Evolutionary conservation across 2,113 vertebrate genomes (phyloP).

Genomic region (Otocyon megalotis): DNA sequence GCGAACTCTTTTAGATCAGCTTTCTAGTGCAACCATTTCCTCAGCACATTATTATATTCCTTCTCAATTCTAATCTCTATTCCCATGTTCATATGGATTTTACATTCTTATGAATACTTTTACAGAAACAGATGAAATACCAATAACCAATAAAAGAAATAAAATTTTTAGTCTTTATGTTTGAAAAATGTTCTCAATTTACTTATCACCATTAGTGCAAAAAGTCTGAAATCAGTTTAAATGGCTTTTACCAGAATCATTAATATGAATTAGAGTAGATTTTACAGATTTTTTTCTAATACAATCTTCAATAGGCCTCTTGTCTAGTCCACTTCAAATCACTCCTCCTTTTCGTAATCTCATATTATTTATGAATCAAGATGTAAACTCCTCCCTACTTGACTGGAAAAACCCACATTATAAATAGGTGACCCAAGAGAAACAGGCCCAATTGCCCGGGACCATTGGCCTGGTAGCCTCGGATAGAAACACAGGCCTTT

Average conservation of each 20-base stretch:
- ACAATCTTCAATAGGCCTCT: not conserved
- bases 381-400: not conserved
- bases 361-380: not conserved
- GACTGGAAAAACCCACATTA: not conserved
- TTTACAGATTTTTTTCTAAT: not conserved
- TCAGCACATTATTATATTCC: not conserved
- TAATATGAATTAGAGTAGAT: not conserved
- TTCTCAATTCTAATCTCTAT: not conserved
- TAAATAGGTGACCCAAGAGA: not conserved
- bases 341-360: not conserved
- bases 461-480: not conserved
- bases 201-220: not conserved
- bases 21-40: not conserved
- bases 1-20: not conserved
- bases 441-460: not conserved
- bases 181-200: not conserved
- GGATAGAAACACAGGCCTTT: not conserved
- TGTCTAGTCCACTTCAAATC: not conserved
- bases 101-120: not conserved
- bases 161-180: not conserved
- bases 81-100: not conserved
- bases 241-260: conserved; percentile 15
- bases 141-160: not conserved
- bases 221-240: not conserved
- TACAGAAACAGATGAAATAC: not conserved